These are phyloP conservation scores for Nemapogon koenigi DNA, from an alignment of 2,888 invertebrate genomes.

Conservation along the genomic window DNA sequence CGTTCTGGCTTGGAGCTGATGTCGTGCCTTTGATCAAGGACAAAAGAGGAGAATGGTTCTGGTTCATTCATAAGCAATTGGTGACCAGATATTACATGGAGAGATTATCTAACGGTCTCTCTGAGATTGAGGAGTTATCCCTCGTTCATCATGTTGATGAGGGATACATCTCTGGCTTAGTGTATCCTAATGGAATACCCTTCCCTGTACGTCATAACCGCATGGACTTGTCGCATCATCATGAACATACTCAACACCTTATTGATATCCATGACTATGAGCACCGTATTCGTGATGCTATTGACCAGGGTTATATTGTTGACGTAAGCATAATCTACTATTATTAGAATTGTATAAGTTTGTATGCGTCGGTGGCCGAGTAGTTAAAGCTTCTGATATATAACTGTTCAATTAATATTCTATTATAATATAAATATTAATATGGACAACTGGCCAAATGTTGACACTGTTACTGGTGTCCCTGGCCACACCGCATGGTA, in stretches of 20 bases:
- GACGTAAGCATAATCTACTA: slow-evolving; percentile 29
- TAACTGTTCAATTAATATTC: too few relatives aligned
- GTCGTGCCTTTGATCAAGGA: slow-evolving; percentile 58
- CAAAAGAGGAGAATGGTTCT: slow-evolving; percentile 69
- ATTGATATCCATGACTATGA: slow-evolving; percentile 55
- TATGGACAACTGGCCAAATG: too few relatives aligned
- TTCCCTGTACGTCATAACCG: slow-evolving; percentile 69
- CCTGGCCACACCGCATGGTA: too few relatives aligned
- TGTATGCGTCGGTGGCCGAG: too few relatives aligned
- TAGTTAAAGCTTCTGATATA: too few relatives aligned
- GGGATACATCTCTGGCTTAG: slow-evolving; percentile 70
- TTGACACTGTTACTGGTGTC: too few relatives aligned
- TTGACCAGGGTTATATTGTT: slow-evolving; percentile 62
- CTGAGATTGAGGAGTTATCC: slow-evolving; percentile 68
- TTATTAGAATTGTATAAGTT: too few relatives aligned
- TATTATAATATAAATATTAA: too few relatives aligned
- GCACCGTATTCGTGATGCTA: slow-evolving; percentile 63
- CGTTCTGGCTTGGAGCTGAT: slow-evolving; percentile 68
- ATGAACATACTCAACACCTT: slow-evolving; percentile 42
- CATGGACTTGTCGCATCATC: slow-evolving; percentile 47
- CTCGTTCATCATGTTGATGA: slow-evolving; percentile 56
- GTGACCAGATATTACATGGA: slow-evolving; percentile 78
- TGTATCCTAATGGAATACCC: slow-evolving; percentile 69
- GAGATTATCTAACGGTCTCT: slow-evolving; percentile 72
- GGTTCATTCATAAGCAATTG: slow-evolving; percentile 71